Conservation (phyloP, 2,113 vertebrate species). For the Shinisaurus crocodilurus region DNA sequence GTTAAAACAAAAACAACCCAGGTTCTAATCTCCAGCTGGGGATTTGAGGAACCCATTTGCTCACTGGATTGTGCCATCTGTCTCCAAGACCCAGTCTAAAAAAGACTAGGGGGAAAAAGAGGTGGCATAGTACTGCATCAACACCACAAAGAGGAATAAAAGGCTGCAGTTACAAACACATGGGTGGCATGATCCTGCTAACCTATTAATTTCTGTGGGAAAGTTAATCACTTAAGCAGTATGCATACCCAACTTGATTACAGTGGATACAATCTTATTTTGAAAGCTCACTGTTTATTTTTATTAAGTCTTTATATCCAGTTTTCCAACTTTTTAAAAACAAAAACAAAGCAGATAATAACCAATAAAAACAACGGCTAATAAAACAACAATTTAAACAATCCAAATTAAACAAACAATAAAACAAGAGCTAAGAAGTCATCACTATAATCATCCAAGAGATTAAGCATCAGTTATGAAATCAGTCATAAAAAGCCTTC, state of each 20-base stretch:
- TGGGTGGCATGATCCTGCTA: background rate
- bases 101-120: background rate
- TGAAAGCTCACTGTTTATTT: background rate
- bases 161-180: background rate
- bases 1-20: background rate
- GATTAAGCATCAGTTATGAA: background rate
- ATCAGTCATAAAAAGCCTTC: background rate
- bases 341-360: too few relatives aligned
- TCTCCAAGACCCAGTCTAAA: background rate
- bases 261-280: background rate
- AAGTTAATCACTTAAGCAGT: background rate
- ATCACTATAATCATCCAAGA: background rate
- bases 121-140: background rate
- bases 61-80: background rate
- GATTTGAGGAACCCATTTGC: background rate
- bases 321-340: background rate
- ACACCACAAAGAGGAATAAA: background rate
- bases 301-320: background rate
- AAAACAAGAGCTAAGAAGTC: background rate
- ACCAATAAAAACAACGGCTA: too few relatives aligned
- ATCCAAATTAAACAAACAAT: background rate
- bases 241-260: background rate
- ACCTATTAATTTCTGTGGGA: background rate
- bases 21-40: background rate
- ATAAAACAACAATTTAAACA: background rate